Base-by-base conservation (phyloP, 2,113 vertebrate species). In the Eretmochelys imbricata region DNA sequence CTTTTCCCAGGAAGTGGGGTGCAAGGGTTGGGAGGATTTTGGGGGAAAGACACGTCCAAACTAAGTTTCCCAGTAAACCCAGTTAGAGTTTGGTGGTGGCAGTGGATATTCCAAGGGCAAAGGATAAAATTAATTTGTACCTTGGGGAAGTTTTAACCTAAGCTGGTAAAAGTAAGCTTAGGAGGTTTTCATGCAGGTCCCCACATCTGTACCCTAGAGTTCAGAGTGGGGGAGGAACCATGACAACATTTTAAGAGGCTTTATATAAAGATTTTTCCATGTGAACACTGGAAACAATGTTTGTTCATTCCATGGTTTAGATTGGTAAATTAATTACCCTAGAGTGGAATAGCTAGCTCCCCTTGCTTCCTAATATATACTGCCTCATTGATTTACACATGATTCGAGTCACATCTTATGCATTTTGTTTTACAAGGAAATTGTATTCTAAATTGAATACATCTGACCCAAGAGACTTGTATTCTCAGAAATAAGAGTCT, bases 351-450 rank as follows among this genome's bases (percentile, higher is more conserved):
- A 4, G 8, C 1, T 75, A 19, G 69, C 55, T 81, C 82, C 79
- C 85, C 80, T 42, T 92, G 46, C 50, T 87, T 87, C 80, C 75
- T 89, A 62, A 82, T 25, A 82, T 3, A 72, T 5, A 48, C 20
- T 72, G n/a, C 6, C 51, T 93, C 82, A 84, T 4, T 46, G 8
- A 95, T 89, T 76, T 55, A 29, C 1, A 3, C 24, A 54, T 38
- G 84, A 80, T 31, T 46, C 82, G 83, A 35, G 46, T 69, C 65
- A 92, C 55, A 90, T 42, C 91, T 79, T 48, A 24, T 84, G 69
- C 27, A 35, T n/a, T 93, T 89, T 27, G 57, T 81, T 91, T 92
- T 87, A 89, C 48, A 80, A 69, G 54, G 59, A 91, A 96, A 94
- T 76, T 48, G 25, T 29, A 50, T 8, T 20, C 87, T 59, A 87